phyloP scores from a whole-genome alignment of 64 coral and sea anemone species.

The Actinia tenebrosa region DNA sequence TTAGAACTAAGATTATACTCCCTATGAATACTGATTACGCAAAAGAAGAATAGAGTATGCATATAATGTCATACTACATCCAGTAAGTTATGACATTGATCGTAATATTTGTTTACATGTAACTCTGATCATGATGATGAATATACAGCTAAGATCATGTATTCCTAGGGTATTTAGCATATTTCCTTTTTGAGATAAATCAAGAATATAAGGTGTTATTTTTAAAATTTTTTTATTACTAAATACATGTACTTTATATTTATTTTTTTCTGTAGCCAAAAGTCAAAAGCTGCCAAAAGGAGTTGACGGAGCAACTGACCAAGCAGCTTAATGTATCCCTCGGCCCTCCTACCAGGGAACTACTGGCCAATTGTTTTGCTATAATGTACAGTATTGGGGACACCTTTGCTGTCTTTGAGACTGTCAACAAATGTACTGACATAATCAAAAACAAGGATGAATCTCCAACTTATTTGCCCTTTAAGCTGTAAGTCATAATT shows the following conservation, averaged over 20 bases:
- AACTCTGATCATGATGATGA: too few relatives aligned
- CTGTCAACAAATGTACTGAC: slow-evolving; percentile 82
- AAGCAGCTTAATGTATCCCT: slow-evolving; percentile 80
- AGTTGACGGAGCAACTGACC: slow-evolving; percentile 75
- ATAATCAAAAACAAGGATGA: slow-evolving; percentile 92
- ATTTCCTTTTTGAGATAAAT: too few relatives aligned
- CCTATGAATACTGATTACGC: too few relatives aligned
- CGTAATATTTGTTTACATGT: too few relatives aligned
- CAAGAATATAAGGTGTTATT: too few relatives aligned
- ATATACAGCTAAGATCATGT: too few relatives aligned
- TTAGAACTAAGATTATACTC: too few relatives aligned
- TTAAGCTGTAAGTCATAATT: slow-evolving; percentile 83
- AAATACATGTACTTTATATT: neutral
- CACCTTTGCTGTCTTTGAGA: slow-evolving; percentile 77
- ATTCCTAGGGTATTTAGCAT: too few relatives aligned
- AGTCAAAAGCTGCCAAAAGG: slow-evolving; percentile 67
- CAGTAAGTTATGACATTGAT: too few relatives aligned
- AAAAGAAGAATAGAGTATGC: neutral
- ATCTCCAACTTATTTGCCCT: slow-evolving; percentile 64
- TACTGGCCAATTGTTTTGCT: slow-evolving; percentile 90
- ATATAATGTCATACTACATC: too few relatives aligned
- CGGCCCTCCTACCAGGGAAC: slow-evolving; percentile 90
- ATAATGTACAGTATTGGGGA: slow-evolving; percentile 72
- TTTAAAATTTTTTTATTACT: too few relatives aligned
- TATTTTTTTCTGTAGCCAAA: slow-evolving; percentile 44